phyloP scores from a whole-genome alignment of 2,888 invertebrate species.

The Orthosia cruda region DNA sequence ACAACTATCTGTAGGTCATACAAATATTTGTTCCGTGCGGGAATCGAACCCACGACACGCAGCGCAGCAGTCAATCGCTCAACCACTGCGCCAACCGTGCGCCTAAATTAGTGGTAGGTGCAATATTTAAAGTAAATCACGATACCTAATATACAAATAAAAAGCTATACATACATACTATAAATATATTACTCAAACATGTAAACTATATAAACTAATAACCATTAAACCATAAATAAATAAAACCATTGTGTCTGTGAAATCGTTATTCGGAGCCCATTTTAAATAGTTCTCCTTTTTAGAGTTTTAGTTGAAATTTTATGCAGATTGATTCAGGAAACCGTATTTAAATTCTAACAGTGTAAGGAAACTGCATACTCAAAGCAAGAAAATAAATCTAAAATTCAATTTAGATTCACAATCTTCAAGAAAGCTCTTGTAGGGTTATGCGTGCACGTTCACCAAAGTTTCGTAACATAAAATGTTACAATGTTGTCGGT shows the following conservation, averaged over 20 bases:
- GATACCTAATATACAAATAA: no score
- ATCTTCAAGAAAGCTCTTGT: conserved; percentile 39
- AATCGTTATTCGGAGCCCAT: not conserved
- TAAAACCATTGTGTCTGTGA: not conserved
- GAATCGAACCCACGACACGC: no score
- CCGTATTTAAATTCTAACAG: conserved; percentile 32
- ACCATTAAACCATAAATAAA: no score
- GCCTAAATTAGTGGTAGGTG: no score
- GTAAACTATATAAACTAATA: no score
- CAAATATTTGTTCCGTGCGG: no score
- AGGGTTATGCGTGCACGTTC: conserved; percentile 12
- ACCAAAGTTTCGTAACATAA: conserved; percentile 44
- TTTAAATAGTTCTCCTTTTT: not conserved
- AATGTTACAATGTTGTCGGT: conserved; percentile 55
- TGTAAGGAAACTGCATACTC: conserved; percentile 20
- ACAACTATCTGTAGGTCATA: no score
- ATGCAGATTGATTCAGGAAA: conserved; percentile 19
- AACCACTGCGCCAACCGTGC: no score
- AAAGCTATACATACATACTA: no score
- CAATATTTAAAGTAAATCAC: no score
- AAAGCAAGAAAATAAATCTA: conserved; percentile 28
- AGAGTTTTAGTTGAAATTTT: not conserved
- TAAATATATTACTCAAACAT: no score
- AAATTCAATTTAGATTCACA: conserved; percentile 53
- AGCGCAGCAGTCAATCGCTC: no score